Conservation (phyloP, 2,797 vertebrate genomes). For the Galagoides demidoff region DNA sequence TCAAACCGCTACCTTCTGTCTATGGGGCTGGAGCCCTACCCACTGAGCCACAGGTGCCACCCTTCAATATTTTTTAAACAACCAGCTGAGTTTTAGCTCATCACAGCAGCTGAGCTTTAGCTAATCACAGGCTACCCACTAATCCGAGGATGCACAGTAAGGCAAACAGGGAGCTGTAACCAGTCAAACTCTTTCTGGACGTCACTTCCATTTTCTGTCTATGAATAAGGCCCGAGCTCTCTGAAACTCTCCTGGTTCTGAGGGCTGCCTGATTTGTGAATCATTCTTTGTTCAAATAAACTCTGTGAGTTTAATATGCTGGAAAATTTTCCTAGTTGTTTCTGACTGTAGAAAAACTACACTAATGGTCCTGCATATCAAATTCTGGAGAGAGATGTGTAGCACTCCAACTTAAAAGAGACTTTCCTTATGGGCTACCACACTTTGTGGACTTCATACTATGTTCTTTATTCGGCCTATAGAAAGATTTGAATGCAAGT, state of each 20-base stretch:
- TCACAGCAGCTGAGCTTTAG: background rate
- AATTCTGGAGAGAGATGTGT: background rate
- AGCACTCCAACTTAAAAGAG: background rate
- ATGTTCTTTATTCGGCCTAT: constrained; percentile 16
- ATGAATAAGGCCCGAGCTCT: background rate
- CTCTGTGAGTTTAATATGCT: background rate
- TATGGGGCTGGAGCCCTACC: no score
- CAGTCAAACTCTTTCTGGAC: background rate
- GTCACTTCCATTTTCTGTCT: background rate
- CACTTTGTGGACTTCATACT: background rate
- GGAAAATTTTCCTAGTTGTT: background rate
- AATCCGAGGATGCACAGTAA: background rate
- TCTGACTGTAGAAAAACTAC: background rate
- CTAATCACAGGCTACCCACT: background rate
- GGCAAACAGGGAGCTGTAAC: background rate
- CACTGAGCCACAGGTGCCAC: no score
- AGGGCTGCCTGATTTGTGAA: background rate
- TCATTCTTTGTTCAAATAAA: background rate
- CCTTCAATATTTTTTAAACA: background rate
- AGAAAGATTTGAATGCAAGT: constrained; percentile 78
- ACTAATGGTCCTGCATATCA: background rate
- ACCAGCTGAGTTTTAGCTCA: background rate
- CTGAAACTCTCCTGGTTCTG: background rate
- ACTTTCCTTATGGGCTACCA: background rate
- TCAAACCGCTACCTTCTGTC: no score